Evolutionary conservation across 2,888 invertebrate genomes (phyloP).

Genomic region (Strigamia transsilvanica): DNA sequence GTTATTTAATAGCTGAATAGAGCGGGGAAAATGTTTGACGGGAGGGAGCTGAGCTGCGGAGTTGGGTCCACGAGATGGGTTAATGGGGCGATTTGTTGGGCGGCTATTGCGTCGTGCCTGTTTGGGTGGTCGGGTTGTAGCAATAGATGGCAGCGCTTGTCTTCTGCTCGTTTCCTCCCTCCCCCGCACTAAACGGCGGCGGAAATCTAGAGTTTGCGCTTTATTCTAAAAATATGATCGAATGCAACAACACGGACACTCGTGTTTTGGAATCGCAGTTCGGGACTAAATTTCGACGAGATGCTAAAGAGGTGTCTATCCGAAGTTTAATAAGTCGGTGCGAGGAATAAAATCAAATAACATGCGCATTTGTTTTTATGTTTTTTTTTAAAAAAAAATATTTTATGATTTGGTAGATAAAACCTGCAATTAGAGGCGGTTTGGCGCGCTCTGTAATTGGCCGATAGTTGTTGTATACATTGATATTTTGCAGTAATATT

Average conservation of each 20-base stretch:
- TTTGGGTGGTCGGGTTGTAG: constrained; percentile 5
- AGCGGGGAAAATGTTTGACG: background rate
- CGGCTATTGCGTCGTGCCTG: background rate
- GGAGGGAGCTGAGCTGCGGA: too few relatives aligned
- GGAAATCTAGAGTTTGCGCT: background rate
- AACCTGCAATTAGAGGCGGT: constrained; percentile 15
- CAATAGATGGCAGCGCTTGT: background rate
- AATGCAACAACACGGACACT: background rate
- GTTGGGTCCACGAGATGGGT: background rate
- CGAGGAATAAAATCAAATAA: too few relatives aligned
- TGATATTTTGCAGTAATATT: constrained; percentile 14
- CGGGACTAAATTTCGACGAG: background rate
- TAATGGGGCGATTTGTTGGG: background rate
- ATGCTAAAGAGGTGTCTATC: too few relatives aligned
- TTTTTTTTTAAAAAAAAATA: too few relatives aligned
- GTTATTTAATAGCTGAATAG: too few relatives aligned
- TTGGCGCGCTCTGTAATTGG: constrained; percentile 1
- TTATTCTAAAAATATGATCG: constrained; percentile 12
- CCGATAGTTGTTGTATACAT: background rate
- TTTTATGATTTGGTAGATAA: background rate
- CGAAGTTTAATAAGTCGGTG: too few relatives aligned
- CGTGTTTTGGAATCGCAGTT: background rate
- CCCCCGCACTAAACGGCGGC: background rate
- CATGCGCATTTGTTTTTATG: too few relatives aligned
- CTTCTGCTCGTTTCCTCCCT: background rate